Base-by-base conservation (phyloP, 2,797 vertebrate genomes). In the Glyptemys insculpta region DNA sequence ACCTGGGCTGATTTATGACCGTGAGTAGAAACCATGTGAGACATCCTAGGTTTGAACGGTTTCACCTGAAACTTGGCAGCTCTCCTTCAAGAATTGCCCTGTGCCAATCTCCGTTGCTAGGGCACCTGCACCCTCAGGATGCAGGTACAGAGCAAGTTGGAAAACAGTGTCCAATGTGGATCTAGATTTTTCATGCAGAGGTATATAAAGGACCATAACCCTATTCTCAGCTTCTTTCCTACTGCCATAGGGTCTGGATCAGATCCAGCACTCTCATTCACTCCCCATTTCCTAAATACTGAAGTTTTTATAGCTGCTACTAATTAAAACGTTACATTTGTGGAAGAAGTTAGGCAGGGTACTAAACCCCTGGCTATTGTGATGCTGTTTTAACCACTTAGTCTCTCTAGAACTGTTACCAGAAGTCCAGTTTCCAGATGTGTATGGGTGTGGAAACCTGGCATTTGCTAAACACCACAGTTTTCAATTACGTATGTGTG, bases 401-500 rank as follows among this genome's bases (percentile, higher is more conserved):
- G 25, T 12, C 88, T 93, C 93, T 92, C 84, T 86, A 25, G 74
- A 79, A 78, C 57, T 83, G 2, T 81, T 86, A 87, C 86, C 76
- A 76, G 8, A 53, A 50, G 68, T 83, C 92, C 0, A 0, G 5
- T 92, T 93, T 85, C 49, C 54, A 78, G 41, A 27, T 81, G 27
- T 5, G 44, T 83, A 0, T 49, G 47, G 78, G 76, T 52, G 29
- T 21, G 8, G 49, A 18, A 8, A 78, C 3, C 80, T 87, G 72
- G 11, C 80, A 72, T 25, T 37, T 94, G 91, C 65, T 88, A 18
- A 49, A 49, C n/a, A 37, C 57, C 81, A 41, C 53, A 87, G 31
- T 83, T 91, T 86, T 88, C 14, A 81, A 37, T 31, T 49, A 80
- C 8, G 14, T 18, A 37, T 68, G 62, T 21, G 5, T 29, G 23